Percentiles rank a stretch among this genome's conserved stretches.
phyloP scores from a whole-genome alignment of 2,113 vertebrate genomes.

The Speoplatyrhinus poulsoni region DNA sequence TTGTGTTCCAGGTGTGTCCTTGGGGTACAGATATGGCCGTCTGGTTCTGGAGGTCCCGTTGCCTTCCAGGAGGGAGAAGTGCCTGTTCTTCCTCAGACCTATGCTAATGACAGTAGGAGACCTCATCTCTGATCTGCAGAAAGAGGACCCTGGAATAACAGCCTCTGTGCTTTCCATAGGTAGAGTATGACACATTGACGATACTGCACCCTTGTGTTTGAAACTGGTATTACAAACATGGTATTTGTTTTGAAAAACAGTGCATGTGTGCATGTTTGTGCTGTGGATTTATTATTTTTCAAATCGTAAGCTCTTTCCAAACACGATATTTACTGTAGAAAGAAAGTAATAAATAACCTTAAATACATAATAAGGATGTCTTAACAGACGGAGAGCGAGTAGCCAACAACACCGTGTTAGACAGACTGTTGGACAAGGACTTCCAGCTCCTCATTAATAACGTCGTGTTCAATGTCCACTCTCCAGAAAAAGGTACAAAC shows the following conservation, averaged over 20 bases:
- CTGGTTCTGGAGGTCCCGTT: constrained; percentile 84
- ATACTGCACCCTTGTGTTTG: too few relatives aligned
- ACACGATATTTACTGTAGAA: too few relatives aligned
- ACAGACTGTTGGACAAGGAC: constrained; percentile 81
- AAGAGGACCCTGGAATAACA: constrained; percentile 84
- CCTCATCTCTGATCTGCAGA: constrained; percentile 81
- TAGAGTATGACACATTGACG: constrained; percentile 33
- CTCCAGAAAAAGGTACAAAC: constrained; percentile 80
- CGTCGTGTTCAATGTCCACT: constrained; percentile 69
- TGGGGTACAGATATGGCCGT: constrained; percentile 84
- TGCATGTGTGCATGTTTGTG: too few relatives aligned
- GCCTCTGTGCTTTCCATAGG: constrained; percentile 77
- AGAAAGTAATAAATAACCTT: not conserved
- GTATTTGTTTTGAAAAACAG: too few relatives aligned
- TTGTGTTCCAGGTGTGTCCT: constrained; percentile 71
- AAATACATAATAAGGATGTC: not conserved
- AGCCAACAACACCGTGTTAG: constrained; percentile 79
- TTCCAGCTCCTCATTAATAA: constrained; percentile 87
- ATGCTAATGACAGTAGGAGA: constrained; percentile 81
- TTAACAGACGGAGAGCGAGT: constrained; percentile 82
- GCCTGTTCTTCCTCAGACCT: constrained; percentile 85
- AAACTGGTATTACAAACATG: too few relatives aligned
- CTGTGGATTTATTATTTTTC: too few relatives aligned
- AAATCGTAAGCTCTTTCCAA: too few relatives aligned
- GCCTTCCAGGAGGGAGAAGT: constrained; percentile 88